Conservation (phyloP, 2,888 invertebrate genomes). For the Melanchra persicariae region DNA sequence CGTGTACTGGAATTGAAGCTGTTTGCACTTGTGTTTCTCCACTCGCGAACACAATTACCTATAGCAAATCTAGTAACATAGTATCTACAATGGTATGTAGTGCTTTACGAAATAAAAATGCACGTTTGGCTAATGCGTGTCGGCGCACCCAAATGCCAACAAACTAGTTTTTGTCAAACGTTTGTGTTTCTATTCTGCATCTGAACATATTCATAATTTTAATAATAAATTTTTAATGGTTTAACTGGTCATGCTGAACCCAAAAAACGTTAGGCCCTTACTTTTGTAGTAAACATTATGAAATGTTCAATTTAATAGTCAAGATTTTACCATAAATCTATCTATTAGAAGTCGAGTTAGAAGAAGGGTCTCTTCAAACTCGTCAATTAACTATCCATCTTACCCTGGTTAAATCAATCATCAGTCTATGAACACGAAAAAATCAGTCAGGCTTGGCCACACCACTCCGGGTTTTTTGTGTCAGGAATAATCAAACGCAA, state of each 20-base stretch:
- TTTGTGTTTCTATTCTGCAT: neutral
- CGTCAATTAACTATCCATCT: slow-evolving; percentile 51
- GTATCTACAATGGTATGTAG: too few species aligned
- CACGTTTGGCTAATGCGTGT: neutral
- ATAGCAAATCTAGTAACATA: neutral
- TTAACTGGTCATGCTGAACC: neutral
- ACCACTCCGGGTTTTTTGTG: slow-evolving; percentile 21
- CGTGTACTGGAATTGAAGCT: slow-evolving; percentile 4
- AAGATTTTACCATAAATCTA: slow-evolving; percentile 45
- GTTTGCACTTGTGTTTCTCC: neutral
- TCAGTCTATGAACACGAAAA: slow-evolving; percentile 44
- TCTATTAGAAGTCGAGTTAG: too few species aligned
- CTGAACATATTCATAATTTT: neutral
- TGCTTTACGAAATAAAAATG: slow-evolving; percentile 1
- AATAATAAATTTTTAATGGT: neutral
- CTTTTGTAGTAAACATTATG: slow-evolving; percentile 35
- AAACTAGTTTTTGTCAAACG: neutral
- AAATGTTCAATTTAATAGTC: slow-evolving; percentile 36
- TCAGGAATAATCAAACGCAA: slow-evolving; percentile 23
- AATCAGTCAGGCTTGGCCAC: slow-evolving; percentile 38
- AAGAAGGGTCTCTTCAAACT: slow-evolving; percentile 35
- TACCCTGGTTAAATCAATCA: slow-evolving; percentile 70
- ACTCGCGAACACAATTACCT: neutral
- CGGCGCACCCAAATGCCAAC: neutral
- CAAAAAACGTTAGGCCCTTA: slow-evolving; percentile 1